Conservation (phyloP, 2,797 vertebrate genomes). For the Melanotaenia maccullochi region DNA sequence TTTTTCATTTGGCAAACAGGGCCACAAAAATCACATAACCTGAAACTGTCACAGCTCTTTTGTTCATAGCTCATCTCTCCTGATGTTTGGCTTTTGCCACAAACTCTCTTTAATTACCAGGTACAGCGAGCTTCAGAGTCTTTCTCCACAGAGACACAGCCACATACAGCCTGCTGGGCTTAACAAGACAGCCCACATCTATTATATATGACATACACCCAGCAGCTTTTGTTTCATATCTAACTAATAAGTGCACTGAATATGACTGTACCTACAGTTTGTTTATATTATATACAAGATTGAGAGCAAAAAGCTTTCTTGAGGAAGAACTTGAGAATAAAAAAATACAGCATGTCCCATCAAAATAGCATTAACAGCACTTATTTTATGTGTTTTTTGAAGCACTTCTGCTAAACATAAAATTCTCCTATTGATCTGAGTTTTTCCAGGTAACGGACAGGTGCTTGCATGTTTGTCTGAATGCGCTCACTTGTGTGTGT, state of each 20-base stretch:
- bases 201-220: conserved; percentile 82
- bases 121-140: conserved; percentile 75
- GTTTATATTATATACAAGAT: conserved; percentile 67
- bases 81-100: conserved; percentile 84
- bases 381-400: conserved; percentile 58
- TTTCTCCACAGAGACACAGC: conserved; percentile 73
- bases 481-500: conserved; percentile 61
- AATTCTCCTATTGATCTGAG: conserved; percentile 58
- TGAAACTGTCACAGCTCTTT: conserved; percentile 99
- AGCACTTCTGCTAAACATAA: conserved; percentile 54
- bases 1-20: conserved; percentile 94
- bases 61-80: conserved; percentile 98
- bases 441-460: conserved; percentile 62
- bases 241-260: conserved; percentile 76
- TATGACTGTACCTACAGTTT: conserved; percentile 69
- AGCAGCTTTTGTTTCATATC: conserved; percentile 81
- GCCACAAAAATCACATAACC: conserved; percentile 93
- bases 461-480: conserved; percentile 63
- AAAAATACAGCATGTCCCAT: conserved; percentile 39
- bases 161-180: conserved; percentile 77
- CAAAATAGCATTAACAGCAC: conserved; percentile 35
- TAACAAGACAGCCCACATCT: conserved; percentile 82
- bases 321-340: conserved; percentile 61
- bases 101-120: conserved; percentile 96
- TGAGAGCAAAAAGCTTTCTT: conserved; percentile 49